These are phyloP conservation scores for Enteromius radiatus DNA, from an alignment of 2,797 vertebrate genomes.

Conservation along the genomic window DNA sequence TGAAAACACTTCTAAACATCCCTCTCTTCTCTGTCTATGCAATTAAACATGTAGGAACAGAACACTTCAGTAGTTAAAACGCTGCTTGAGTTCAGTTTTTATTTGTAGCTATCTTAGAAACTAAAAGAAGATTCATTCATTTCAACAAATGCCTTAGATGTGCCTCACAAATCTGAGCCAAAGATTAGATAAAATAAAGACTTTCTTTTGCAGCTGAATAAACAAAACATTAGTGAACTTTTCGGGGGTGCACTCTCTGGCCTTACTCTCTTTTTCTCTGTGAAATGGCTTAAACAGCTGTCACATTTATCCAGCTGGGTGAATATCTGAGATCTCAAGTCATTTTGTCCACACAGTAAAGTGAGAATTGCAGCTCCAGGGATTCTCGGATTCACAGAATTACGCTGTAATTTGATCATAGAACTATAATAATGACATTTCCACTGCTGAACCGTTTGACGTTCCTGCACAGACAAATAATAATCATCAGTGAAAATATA, in stretches of 20 bases:
- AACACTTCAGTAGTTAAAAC: not conserved
- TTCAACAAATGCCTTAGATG: conserved; percentile 22
- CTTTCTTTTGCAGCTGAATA: conserved; percentile 50
- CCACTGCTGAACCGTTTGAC: conserved; percentile 26
- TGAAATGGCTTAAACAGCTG: conserved; percentile 59
- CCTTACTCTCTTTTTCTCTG: conserved; percentile 18
- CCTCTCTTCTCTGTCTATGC: not conserved
- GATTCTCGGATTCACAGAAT: conserved; percentile 39
- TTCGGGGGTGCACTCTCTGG: conserved; percentile 23
- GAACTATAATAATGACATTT: conserved; percentile 46
- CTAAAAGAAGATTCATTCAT: not conserved
- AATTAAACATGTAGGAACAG: conserved; percentile 24
- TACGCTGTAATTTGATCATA: conserved; percentile 40
- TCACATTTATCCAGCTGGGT: conserved; percentile 54
- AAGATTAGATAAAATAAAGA: conserved; percentile 33
- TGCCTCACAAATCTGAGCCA: conserved; percentile 32
- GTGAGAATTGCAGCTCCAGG: conserved; percentile 38
- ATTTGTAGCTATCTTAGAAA: conserved; percentile 8
- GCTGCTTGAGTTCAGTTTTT: not conserved
- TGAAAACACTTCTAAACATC: not conserved
- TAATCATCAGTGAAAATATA: not conserved
- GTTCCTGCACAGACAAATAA: conserved; percentile 9
- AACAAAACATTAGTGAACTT: conserved; percentile 42
- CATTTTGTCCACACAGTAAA: conserved; percentile 48
- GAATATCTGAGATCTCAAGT: conserved; percentile 58